Conservation (phyloP, 2,888 invertebrate genomes). For the Drosophila colorata region DNA sequence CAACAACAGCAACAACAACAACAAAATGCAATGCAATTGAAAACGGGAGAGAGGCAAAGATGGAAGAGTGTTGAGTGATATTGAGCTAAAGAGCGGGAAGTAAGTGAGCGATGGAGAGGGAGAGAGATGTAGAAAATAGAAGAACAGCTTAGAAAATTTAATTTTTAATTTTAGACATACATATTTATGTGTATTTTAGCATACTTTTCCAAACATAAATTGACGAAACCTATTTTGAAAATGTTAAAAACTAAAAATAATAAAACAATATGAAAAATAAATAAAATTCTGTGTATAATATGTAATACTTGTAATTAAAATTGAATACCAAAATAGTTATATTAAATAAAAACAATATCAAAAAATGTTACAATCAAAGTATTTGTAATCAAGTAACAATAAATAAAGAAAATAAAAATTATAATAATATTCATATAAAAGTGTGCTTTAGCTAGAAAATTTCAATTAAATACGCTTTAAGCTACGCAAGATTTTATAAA, state of each 20-base stretch:
- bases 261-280: too few species aligned
- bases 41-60: not conserved
- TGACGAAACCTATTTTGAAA: not conserved
- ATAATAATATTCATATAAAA: too few species aligned
- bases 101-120: not conserved
- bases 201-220: not conserved
- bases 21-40: constrained; percentile 31
- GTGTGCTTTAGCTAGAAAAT: too few species aligned
- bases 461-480: too few species aligned
- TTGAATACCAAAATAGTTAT: too few species aligned
- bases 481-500: too few species aligned
- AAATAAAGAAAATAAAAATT: too few species aligned
- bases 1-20: constrained; percentile 51
- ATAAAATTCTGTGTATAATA: too few species aligned
- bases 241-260: not conserved
- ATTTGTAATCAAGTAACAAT: too few species aligned
- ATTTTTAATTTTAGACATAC: not conserved
- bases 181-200: not conserved
- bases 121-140: not conserved
- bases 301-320: too few species aligned
- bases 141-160: not conserved
- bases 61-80: constrained; percentile 34
- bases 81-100: constrained; percentile 25
- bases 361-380: too few species aligned
- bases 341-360: too few species aligned